phyloP scores from a whole-genome alignment of 2,797 vertebrate genomes.

The Catostomus latipinnis region DNA sequence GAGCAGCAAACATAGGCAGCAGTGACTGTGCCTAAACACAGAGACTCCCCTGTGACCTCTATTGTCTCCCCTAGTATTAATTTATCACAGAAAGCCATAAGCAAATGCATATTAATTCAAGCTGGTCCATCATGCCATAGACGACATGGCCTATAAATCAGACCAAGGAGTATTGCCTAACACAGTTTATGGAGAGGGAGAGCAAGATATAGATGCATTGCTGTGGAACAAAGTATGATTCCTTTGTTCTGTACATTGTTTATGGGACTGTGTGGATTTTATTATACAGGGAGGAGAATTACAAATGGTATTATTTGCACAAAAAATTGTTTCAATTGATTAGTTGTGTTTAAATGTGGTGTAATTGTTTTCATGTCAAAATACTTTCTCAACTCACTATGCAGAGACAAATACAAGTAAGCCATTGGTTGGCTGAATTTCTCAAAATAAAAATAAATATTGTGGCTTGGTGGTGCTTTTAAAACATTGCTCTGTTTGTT shows the following conservation, averaged over 20 bases:
- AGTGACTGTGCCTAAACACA: conserved; percentile 55
- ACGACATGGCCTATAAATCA: conserved; percentile 73
- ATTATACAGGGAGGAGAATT: too few relatives aligned
- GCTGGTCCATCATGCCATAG: conserved; percentile 69
- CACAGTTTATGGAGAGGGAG: conserved; percentile 52
- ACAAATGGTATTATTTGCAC: too few relatives aligned
- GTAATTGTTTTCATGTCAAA: too few relatives aligned
- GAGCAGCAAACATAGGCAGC: conserved; percentile 40
- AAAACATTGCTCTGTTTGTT: too few relatives aligned
- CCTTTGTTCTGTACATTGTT: conserved; percentile 43
- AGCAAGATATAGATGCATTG: not conserved
- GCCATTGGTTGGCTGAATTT: too few relatives aligned
- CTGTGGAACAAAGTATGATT: not conserved
- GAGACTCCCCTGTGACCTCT: conserved; percentile 65
- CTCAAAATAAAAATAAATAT: too few relatives aligned
- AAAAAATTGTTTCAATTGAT: too few relatives aligned
- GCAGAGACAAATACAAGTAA: too few relatives aligned
- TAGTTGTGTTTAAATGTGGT: too few relatives aligned
- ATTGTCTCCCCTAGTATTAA: conserved; percentile 67
- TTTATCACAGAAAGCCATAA: conserved; percentile 65
- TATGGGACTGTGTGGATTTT: not conserved
- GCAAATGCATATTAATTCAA: conserved; percentile 73
- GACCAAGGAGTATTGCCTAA: conserved; percentile 67
- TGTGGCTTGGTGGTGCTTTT: too few relatives aligned
- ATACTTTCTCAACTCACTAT: too few relatives aligned